Evolutionary conservation across 2,113 vertebrate genomes (phyloP).

Genomic region (Peromyscus maniculatus): DNA sequence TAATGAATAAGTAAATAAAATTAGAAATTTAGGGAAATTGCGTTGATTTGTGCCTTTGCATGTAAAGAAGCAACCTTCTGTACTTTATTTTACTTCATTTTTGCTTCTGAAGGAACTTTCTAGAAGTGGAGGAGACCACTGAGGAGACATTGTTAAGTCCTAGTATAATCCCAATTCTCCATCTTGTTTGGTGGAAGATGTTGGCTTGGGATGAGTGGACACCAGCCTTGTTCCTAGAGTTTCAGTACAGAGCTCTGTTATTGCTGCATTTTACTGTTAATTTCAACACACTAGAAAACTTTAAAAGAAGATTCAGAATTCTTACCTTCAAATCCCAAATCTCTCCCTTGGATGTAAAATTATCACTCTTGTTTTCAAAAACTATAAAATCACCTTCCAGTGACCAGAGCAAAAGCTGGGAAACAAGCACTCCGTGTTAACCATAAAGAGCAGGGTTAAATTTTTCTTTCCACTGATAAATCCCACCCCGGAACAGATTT

Average conservation of each 20-base stretch:
- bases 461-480: slow-evolving; percentile 69
- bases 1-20: background rate
- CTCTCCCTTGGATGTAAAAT: slow-evolving; percentile 53
- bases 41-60: background rate
- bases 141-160: background rate
- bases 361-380: slow-evolving; percentile 53
- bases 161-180: background rate
- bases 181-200: background rate
- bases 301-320: slow-evolving; percentile 42
- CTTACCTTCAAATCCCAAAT: slow-evolving; percentile 23
- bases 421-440: slow-evolving; percentile 65
- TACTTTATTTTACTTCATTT: background rate
- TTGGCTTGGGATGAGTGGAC: background rate
- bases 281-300: background rate
- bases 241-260: background rate
- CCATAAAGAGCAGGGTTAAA: slow-evolving; percentile 66
- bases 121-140: background rate
- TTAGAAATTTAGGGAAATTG: slow-evolving; percentile 21
- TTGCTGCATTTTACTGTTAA: background rate
- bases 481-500: slow-evolving; percentile 84
- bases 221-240: slow-evolving; percentile 17
- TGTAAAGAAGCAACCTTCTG: background rate
- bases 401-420: background rate
- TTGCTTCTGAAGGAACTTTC: slow-evolving; percentile 9
- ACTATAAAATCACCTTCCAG: background rate